Conservation (phyloP, 92 coral and sea anemone species). For the Plumapathes pennacea region DNA sequence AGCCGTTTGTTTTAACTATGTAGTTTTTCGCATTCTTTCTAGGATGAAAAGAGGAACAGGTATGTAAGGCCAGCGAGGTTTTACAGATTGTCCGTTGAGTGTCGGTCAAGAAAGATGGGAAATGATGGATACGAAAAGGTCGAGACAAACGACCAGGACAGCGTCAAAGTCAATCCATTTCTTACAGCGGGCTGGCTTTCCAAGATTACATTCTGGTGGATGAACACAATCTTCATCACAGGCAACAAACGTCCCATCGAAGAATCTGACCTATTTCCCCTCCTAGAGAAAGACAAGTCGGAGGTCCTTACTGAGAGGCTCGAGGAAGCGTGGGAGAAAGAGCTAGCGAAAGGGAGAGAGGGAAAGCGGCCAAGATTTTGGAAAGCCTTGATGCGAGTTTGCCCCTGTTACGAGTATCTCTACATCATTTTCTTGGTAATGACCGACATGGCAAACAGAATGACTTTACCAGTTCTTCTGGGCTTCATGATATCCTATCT, state of each 20-base stretch:
- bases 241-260: constrained; percentile 83
- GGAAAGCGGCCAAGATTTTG: constrained; percentile 81
- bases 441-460: constrained; percentile 88
- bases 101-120: constrained; percentile 44
- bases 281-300: constrained; percentile 80
- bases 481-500: constrained; percentile 82
- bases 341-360: constrained; percentile 52
- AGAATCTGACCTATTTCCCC: constrained; percentile 75
- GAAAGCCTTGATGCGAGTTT: constrained; percentile 87
- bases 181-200: constrained; percentile 76
- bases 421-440: constrained; percentile 65
- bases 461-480: constrained; percentile 78
- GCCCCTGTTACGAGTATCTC: constrained; percentile 70
- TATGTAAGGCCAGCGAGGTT: too few relatives aligned
- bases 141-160: constrained; percentile 46
- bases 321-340: constrained; percentile 76
- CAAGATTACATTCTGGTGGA: constrained; percentile 79
- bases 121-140: constrained; percentile 68
- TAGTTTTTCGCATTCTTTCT: too few relatives aligned
- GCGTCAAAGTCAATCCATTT: constrained; percentile 71
- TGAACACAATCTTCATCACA: constrained; percentile 76
- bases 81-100: too few relatives aligned
- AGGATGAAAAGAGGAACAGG: too few relatives aligned
- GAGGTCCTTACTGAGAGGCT: constrained; percentile 66
- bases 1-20: too few relatives aligned